Percentiles rank a stretch among this genome's conserved stretches.
Evolutionary conservation across 2,797 vertebrate species (phyloP).

Genomic region (Crypturellus tataupa): DNA sequence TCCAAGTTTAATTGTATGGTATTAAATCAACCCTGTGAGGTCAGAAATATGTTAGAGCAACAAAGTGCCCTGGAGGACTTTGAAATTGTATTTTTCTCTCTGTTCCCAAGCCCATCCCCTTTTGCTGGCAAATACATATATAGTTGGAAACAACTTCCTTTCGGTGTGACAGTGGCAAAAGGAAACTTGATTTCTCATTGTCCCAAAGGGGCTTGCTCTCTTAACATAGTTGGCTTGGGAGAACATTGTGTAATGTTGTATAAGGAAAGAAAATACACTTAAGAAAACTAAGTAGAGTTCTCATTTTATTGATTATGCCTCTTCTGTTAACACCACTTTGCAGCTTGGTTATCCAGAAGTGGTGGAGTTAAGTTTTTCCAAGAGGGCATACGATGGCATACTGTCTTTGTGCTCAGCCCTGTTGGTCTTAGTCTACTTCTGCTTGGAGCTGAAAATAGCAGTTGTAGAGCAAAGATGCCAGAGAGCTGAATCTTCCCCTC

Average conservation of each 20-base stretch:
- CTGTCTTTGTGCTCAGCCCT: neutral
- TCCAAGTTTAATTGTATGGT: conserved; percentile 24
- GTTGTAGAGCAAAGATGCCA: neutral
- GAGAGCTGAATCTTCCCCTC: neutral
- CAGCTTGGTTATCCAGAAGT: neutral
- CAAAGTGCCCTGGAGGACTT: neutral
- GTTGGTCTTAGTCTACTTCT: neutral
- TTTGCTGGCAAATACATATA: rapidly evolving
- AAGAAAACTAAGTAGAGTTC: neutral
- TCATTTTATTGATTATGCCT: neutral
- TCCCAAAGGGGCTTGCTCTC: neutral
- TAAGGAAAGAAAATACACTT: rapidly evolving
- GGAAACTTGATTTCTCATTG: neutral
- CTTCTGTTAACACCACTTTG: neutral
- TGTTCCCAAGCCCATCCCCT: neutral
- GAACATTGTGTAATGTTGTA: neutral
- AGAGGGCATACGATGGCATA: neutral
- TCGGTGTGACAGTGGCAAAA: neutral
- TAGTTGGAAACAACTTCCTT: neutral
- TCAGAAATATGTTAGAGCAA: neutral
- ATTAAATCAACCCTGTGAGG: conserved; percentile 6
- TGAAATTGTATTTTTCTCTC: neutral
- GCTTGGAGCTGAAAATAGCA: neutral
- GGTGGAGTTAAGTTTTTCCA: neutral
- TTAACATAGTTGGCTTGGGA: neutral